phyloP scores from a whole-genome alignment of 2,797 vertebrate genomes.

The Siniperca scherzeri region DNA sequence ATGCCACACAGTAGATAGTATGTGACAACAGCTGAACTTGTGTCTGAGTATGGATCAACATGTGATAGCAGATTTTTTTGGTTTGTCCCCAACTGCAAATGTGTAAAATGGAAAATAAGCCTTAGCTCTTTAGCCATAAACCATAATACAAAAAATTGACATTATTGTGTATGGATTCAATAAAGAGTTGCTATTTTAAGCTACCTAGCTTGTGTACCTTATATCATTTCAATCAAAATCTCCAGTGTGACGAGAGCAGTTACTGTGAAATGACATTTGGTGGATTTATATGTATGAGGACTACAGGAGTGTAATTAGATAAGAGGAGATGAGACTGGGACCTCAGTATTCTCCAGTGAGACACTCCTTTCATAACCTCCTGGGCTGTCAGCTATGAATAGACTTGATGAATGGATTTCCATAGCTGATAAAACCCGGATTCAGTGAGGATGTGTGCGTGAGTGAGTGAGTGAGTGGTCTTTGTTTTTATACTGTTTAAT shows the following conservation, averaged over 20 bases:
- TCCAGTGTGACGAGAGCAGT: slow-evolving; percentile 16
- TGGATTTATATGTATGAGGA: slow-evolving; percentile 46
- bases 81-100: slow-evolving; percentile 70
- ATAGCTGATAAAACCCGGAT: slow-evolving; percentile 40
- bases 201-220: slow-evolving; percentile 42
- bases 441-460: slow-evolving; percentile 5
- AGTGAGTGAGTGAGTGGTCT: slow-evolving; percentile 1
- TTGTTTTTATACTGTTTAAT: not conserved
- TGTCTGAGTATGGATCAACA: slow-evolving; percentile 28
- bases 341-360: slow-evolving; percentile 17
- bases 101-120: slow-evolving; percentile 54
- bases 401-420: slow-evolving; percentile 69
- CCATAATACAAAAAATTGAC: slow-evolving; percentile 33
- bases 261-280: slow-evolving; percentile 51
- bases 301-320: slow-evolving; percentile 59
- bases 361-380: slow-evolving; percentile 58
- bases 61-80: slow-evolving; percentile 32
- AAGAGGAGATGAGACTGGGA: slow-evolving; percentile 58
- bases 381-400: slow-evolving; percentile 71
- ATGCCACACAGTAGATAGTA: slow-evolving; percentile 28
- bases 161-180: slow-evolving; percentile 67
- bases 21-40: slow-evolving; percentile 33
- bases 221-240: slow-evolving; percentile 39
- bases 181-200: slow-evolving; percentile 79
- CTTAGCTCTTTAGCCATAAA: slow-evolving; percentile 55